Conservation (phyloP, 2,113 vertebrate species). For the Prietella phreatophila region DNA sequence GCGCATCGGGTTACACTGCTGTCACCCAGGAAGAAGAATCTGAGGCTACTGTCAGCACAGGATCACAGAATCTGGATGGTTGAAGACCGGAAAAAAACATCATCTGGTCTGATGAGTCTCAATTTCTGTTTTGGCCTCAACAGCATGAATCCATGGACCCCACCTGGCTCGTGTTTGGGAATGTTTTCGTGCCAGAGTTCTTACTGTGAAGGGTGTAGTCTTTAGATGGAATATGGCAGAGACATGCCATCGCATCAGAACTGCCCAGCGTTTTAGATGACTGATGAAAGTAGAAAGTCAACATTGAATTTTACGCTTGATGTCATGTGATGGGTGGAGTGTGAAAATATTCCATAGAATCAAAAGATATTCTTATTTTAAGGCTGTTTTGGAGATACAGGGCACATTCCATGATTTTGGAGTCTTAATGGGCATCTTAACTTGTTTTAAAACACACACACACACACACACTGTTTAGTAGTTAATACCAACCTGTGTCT, state of each 20-base stretch:
- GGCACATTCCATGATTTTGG: background rate
- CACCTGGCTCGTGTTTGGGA: background rate
- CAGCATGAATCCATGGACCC: background rate
- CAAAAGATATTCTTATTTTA: background rate
- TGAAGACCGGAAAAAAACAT: background rate
- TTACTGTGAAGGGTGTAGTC: background rate
- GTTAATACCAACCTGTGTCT: slow-evolving; percentile 27
- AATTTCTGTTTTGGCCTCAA: background rate
- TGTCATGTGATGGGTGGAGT: background rate
- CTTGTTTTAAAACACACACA: background rate
- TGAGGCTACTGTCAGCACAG: background rate
- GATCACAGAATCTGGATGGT: background rate
- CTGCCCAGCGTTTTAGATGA: background rate
- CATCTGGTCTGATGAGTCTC: background rate
- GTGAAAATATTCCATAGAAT: background rate
- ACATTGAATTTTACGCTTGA: background rate
- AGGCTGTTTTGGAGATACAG: background rate
- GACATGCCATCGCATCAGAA: background rate
- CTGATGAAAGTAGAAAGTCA: background rate
- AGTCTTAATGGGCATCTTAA: slow-evolving; percentile 7
- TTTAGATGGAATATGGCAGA: background rate
- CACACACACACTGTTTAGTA: background rate
- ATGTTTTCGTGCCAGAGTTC: background rate
- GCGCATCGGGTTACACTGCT: background rate
- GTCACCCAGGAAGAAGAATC: background rate